These are phyloP conservation scores for Pedicia rivosa DNA, from an alignment of 2,888 invertebrate species.

Conservation along the genomic window DNA sequence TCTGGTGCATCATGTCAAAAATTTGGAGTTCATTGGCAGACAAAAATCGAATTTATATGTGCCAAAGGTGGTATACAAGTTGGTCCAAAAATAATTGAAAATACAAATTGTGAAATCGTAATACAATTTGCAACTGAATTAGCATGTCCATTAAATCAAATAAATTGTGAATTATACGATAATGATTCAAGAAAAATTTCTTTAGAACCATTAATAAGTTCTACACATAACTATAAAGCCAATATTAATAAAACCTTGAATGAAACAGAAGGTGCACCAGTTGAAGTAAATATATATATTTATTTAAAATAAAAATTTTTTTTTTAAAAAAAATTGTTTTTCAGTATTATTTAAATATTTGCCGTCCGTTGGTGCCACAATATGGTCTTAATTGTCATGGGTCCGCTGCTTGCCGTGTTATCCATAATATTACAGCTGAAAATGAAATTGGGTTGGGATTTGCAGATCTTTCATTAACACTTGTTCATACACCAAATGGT, in stretches of 20 bases:
- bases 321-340: conserved; percentile 7
- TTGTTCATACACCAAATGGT: conserved; percentile 15
- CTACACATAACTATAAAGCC: conserved; percentile 27
- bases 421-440: conserved; percentile 20
- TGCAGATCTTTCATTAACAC: conserved; percentile 20
- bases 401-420: conserved; percentile 26
- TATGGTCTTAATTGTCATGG: conserved; percentile 27
- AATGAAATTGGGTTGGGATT: conserved; percentile 28
- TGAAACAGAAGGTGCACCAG: conserved; percentile 18
- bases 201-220: conserved; percentile 28
- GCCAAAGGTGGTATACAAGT: conserved; percentile 12
- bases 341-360: conserved; percentile 29
- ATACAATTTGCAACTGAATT: conserved; percentile 28
- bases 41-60: conserved; percentile 31
- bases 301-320: not conserved
- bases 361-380: conserved; percentile 28
- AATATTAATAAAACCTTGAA: conserved; percentile 20
- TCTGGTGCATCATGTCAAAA: conserved; percentile 21
- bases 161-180: conserved; percentile 22
- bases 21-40: conserved; percentile 19
- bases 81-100: conserved; percentile 27
- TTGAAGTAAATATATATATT: conserved; percentile 18
- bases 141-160: conserved; percentile 25
- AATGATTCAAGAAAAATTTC: conserved; percentile 19
- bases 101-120: conserved; percentile 28